phyloP scores from a whole-genome alignment of 2,113 vertebrate genomes.

The Lepisosteus osseus region DNA sequence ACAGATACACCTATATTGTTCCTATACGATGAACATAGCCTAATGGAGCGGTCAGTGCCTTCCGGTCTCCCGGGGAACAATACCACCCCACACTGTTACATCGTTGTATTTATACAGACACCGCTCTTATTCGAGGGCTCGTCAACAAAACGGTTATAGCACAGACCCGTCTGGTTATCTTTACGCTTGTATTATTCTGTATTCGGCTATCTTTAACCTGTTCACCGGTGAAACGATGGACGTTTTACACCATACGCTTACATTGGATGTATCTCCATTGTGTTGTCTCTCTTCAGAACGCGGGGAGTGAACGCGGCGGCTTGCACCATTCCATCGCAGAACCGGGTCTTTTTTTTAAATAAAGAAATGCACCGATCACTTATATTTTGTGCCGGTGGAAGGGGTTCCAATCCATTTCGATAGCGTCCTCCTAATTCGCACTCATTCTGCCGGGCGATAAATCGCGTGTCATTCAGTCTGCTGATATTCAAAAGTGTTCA shows the following conservation, averaged over 20 bases:
- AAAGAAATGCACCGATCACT: conserved; percentile 31
- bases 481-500: conserved; percentile 40
- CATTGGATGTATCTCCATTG: conserved; percentile 83
- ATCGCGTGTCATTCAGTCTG: conserved; percentile 19
- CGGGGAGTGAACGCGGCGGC: conserved; percentile 66
- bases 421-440: conserved; percentile 30
- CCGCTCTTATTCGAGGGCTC: too few relatives aligned
- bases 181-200: too few relatives aligned
- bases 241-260: conserved; percentile 51
- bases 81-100: too few relatives aligned
- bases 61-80: too few relatives aligned
- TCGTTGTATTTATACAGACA: too few relatives aligned
- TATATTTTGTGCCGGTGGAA: conserved; percentile 40
- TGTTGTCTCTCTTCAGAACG: conserved; percentile 70
- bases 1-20: too few relatives aligned
- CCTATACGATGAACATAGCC: too few relatives aligned
- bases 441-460: conserved; percentile 36
- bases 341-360: conserved; percentile 34
- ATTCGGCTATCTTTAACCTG: too few relatives aligned
- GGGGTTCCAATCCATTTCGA: conserved; percentile 39
- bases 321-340: conserved; percentile 84
- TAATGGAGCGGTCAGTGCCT: too few relatives aligned
- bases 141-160: too few relatives aligned
- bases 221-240: too few relatives aligned
- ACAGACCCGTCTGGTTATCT: too few relatives aligned